Evolutionary conservation across 2,797 vertebrate species (phyloP).

Genomic region (Natrix natrix): DNA sequence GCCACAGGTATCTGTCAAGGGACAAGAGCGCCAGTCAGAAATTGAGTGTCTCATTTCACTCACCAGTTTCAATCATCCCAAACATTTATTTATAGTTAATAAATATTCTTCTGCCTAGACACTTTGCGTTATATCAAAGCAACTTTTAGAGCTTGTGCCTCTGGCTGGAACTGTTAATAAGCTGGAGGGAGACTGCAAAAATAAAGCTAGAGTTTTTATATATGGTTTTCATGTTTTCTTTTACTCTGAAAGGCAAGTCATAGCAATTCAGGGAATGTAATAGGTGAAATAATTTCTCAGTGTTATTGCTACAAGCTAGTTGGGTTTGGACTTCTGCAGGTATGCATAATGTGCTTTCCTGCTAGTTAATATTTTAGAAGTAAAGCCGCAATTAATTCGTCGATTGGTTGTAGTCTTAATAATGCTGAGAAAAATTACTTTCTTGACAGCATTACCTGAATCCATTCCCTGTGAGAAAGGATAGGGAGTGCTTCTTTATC

Average conservation of each 20-base stretch:
- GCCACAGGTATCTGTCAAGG: constrained; percentile 35
- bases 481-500: not conserved
- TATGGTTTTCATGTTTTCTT: constrained; percentile 62
- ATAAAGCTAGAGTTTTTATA: constrained; percentile 58
- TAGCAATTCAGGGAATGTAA: constrained; percentile 61
- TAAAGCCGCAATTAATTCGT: constrained; percentile 45
- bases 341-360: constrained; percentile 45
- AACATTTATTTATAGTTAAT: constrained; percentile 40
- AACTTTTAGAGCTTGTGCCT: constrained; percentile 52
- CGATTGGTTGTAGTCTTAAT: constrained; percentile 43
- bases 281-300: constrained; percentile 56
- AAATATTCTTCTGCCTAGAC: constrained; percentile 36
- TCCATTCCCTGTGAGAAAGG: not conserved
- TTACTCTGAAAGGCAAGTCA: constrained; percentile 67
- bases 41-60: constrained; percentile 54
- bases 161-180: constrained; percentile 60
- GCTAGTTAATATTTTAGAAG: constrained; percentile 50
- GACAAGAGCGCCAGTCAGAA: constrained; percentile 43
- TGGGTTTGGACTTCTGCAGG: constrained; percentile 40
- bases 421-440: constrained; percentile 43
- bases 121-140: constrained; percentile 33
- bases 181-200: constrained; percentile 58
- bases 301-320: constrained; percentile 59
- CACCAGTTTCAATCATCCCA: constrained; percentile 47
- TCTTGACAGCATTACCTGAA: constrained; percentile 31